Conservation (phyloP, 2,113 vertebrate genomes). For the Callipepla squamata region DNA sequence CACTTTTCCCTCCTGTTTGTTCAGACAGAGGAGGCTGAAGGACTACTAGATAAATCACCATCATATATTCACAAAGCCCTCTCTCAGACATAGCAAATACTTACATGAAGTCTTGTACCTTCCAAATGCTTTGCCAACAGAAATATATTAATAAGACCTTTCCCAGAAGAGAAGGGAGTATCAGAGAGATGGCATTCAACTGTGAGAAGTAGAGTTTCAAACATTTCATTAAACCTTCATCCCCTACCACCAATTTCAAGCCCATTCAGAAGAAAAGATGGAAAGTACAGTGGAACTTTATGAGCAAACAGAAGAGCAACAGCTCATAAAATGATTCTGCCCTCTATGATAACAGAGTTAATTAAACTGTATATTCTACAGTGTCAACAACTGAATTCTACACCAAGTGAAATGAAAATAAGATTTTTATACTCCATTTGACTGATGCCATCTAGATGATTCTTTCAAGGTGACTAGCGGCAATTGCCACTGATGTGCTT, state of each 20-base stretch:
- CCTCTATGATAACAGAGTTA: neutral
- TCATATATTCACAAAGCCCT: neutral
- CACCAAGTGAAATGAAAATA: neutral
- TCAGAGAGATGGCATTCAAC: conserved; percentile 44
- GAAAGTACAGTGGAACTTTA: neutral
- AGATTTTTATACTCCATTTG: conserved; percentile 5
- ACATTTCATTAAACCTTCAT: conserved; percentile 40
- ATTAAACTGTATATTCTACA: conserved; percentile 36
- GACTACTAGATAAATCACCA: conserved; percentile 5
- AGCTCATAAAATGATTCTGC: neutral
- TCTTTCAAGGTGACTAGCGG: conserved; percentile 4
- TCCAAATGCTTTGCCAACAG: conserved; percentile 12
- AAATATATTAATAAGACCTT: conserved; percentile 34
- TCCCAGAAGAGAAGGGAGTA: neutral
- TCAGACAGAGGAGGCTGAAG: conserved; percentile 20
- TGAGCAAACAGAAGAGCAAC: conserved; percentile 14
- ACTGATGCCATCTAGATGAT: neutral
- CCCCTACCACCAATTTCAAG: neutral
- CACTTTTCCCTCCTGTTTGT: conserved; percentile 1
- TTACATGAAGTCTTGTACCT: conserved; percentile 15
- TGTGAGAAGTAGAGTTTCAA: conserved; percentile 11
- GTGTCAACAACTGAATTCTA: neutral
- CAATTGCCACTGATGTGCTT: neutral
- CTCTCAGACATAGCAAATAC: conserved; percentile 13
- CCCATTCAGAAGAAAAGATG: neutral